phyloP scores from a whole-genome alignment of 1,140 invertebrate genomes.

The Cydia fagiglandana region DNA sequence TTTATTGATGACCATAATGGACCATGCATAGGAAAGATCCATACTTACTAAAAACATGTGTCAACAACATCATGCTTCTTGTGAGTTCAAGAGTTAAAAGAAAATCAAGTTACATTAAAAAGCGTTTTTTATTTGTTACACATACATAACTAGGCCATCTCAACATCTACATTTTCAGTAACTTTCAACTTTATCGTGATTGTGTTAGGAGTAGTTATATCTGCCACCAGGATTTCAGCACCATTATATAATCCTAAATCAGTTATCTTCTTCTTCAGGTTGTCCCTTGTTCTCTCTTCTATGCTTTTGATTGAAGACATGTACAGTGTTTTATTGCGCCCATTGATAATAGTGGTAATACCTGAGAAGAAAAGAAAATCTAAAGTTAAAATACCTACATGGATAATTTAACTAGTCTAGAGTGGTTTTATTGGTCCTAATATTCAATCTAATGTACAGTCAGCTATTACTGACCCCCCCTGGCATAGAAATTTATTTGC shows the following conservation, averaged over 20 bases:
- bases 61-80: no score
- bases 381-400: neutral
- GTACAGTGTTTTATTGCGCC: constrained; percentile 95
- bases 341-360: constrained; percentile 88
- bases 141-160: constrained; percentile 60
- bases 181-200: constrained; percentile 85
- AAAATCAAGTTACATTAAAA: neutral
- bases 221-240: constrained; percentile 92
- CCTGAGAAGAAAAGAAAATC: constrained; percentile 71
- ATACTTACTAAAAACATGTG: no score
- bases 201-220: constrained; percentile 92
- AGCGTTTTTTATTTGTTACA: neutral
- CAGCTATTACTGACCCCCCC: no score
- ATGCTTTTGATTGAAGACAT: constrained; percentile 94
- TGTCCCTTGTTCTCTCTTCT: constrained; percentile 91
- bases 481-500: no score
- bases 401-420: no score
- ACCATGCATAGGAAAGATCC: no score
- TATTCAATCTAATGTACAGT: no score
- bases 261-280: constrained; percentile 91
- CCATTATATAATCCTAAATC: constrained; percentile 92
- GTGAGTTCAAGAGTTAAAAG: neutral
- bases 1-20: no score
- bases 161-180: constrained; percentile 76
- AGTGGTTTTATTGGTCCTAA: no score